Base-by-base conservation (phyloP, 2,113 vertebrate genomes). In the Camelus dromedarius region DNA sequence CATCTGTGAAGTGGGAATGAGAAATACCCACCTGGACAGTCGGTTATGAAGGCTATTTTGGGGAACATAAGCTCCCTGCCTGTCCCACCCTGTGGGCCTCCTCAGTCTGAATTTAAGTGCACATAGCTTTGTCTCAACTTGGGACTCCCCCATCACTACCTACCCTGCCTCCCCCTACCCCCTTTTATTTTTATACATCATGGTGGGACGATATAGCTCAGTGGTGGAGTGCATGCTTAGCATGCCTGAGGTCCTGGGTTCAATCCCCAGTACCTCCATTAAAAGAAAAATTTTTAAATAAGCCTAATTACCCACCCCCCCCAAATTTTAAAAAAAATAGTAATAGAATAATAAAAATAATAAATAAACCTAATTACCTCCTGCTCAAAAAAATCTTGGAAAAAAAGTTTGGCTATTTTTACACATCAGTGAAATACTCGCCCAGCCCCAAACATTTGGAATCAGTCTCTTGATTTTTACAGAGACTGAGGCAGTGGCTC, bases 401-500 rank as follows among this genome's bases (percentile, higher is more conserved):
- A 42, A 42, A 42, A 42, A 42, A 42, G 38, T 42, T 42, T 5
- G 38, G 38, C 38, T 54, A 22, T 86, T 82, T 79, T 64, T 76
- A 83, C 54, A 93, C 56, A 62, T 91, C 75, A 81, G 20, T 75
- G 46, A 97, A 80, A 42, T 54, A 48, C 48, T 46, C 54, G 50
- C 18, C 75, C 22, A 58, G 38, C 48, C 70, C 58, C 66, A 66
- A 48, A 80, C 35, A 58, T 90, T 3, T 62, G 15, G 28, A 82
- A 60, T 0, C 3, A 82, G 62, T 70, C 32, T 67, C 81, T 58
- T 58, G 52, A 70, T 67, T 30, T 60, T 38, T 46, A 46, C 38
- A 22, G 42, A 95, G 24, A 30, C 42, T 3, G 1, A 46, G 12
- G 0, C 35, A 67, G 52, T 26, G 3, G 8, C 46, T 83, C n/a